Conservation (phyloP, 2,888 invertebrate genomes). For the Elegia similella region DNA sequence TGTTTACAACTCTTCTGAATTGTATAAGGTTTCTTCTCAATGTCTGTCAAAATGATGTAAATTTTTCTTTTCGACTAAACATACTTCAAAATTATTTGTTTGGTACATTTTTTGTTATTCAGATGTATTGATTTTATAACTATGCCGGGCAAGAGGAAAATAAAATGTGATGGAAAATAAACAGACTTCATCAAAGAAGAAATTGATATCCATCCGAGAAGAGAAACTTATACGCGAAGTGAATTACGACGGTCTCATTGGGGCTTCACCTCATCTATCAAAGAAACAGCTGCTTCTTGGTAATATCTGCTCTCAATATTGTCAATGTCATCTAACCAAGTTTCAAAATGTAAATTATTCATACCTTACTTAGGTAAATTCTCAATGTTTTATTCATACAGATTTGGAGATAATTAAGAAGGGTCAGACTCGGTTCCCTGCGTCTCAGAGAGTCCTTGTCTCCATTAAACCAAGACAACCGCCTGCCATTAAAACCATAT, state of each 20-base stretch:
- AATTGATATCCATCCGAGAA: slow-evolving; percentile 62
- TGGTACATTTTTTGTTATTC: slow-evolving; percentile 31
- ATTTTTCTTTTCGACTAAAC: slow-evolving; percentile 38
- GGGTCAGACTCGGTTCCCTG: slow-evolving; percentile 37
- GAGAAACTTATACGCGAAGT: slow-evolving; percentile 62
- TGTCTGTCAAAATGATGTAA: slow-evolving; percentile 53
- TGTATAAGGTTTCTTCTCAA: slow-evolving; percentile 26
- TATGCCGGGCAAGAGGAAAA: slow-evolving; percentile 70
- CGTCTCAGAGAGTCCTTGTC: slow-evolving; percentile 59
- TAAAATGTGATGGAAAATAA: slow-evolving; percentile 79
- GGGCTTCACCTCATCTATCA: slow-evolving; percentile 36
- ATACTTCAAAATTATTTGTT: slow-evolving; percentile 47
- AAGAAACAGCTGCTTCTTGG: slow-evolving; percentile 55
- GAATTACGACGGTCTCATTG: slow-evolving; percentile 51
- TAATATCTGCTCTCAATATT: slow-evolving; percentile 26
- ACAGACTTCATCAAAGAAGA: slow-evolving; percentile 64
- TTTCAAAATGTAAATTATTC: not conserved
- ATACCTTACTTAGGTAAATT: slow-evolving; percentile 16
- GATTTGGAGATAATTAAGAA: slow-evolving; percentile 61
- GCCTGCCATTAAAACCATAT: slow-evolving; percentile 63
- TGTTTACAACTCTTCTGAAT: slow-evolving; percentile 1
- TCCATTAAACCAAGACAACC: slow-evolving; percentile 55
- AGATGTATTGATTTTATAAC: slow-evolving; percentile 46
- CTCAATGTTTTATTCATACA: slow-evolving; percentile 32
- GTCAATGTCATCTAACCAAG: not conserved